Percentiles rank a stretch among this genome's conserved stretches.
Conservation (phyloP, 1,140 invertebrate genomes). For the Gryon sp. region DNA sequence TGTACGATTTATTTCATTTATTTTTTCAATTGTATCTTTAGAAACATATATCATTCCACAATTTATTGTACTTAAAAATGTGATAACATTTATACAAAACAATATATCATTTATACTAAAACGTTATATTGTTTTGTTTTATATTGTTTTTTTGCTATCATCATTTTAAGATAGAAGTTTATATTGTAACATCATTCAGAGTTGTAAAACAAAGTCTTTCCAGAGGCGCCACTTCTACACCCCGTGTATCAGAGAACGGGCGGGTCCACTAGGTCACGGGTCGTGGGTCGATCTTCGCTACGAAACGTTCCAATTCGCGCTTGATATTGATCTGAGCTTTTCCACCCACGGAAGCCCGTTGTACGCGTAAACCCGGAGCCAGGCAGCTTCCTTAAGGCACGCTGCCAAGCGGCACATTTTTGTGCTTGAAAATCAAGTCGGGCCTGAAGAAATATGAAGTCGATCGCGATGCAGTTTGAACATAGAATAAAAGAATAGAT, state of each 20-base stretch:
- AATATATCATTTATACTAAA: too few species aligned
- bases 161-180: constrained; percentile 11
- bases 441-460: constrained; percentile 46
- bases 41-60: too few species aligned
- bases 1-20: too few species aligned
- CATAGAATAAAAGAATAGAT: constrained; percentile 39
- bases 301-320: constrained; percentile 78
- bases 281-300: constrained; percentile 70
- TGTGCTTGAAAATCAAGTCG: constrained; percentile 42
- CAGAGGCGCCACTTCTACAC: constrained; percentile 67
- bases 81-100: too few species aligned
- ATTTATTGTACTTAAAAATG: too few species aligned
- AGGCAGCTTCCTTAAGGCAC: constrained; percentile 50
- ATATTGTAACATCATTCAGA: constrained; percentile 10
- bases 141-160: too few species aligned
- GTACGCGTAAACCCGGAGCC: constrained; percentile 58
- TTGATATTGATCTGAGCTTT: constrained; percentile 78
- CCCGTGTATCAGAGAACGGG: constrained; percentile 65
- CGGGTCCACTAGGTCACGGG: constrained; percentile 78
- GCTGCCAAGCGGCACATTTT: constrained; percentile 60
- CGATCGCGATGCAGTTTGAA: constrained; percentile 38
- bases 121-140: too few species aligned
- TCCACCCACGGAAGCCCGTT: constrained; percentile 66
- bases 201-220: constrained; percentile 46
- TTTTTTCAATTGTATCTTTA: too few species aligned